Evolutionary conservation across 1,140 invertebrate species (phyloP), one percentile per base, ranked within the genome.

Genomic region (Homarus americanus): DNA sequence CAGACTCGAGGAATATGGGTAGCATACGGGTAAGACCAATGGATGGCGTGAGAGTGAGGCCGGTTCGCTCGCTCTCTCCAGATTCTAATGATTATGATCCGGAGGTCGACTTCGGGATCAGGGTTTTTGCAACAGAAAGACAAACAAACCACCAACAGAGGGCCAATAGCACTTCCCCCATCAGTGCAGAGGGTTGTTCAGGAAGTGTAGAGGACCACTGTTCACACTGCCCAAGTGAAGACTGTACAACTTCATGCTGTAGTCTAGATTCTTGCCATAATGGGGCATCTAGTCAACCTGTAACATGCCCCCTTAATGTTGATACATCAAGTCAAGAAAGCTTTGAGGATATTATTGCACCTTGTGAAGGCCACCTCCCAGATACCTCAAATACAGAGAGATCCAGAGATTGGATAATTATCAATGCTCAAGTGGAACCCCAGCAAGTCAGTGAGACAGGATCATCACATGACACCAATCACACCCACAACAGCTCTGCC

Each of bases 221-320:
- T 76, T 89, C 87, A 10, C 87, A 53, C 10, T 89, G 87, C 20
- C 87, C 63, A n/a, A 82, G 87, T 32, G 76, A 88, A 49, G 87
- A 89, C 72, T 89, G 78, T 82, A 82, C 87, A 53, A 36, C 78
- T 24, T 89, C 79, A 5, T 82, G 63, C 38, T 89, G 87, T 82
- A 89, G 87, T 58, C 44, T 89, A 79, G 87, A 89, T n/a, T 89
- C 63, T 20, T 89, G 87, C 53, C 63, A 82, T 69, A 76, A 82
- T 82, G 66, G 80, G 3, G 69, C 87, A 38, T 58, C 53, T 44
- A 69, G 86, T 66, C 76, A 69, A n/a, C 75, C 75, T 44, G n/a
- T 41, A 9, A 63, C 58, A 24, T 79, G 76, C 24, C 38, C 40
- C 44, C 20, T 44, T 78, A 49, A 79, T 44, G 34, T 1, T 40